Percentiles rank a stretch among this genome's conserved stretches.
Conservation (phyloP, 2,888 invertebrate species). For the Apeira syringaria region DNA sequence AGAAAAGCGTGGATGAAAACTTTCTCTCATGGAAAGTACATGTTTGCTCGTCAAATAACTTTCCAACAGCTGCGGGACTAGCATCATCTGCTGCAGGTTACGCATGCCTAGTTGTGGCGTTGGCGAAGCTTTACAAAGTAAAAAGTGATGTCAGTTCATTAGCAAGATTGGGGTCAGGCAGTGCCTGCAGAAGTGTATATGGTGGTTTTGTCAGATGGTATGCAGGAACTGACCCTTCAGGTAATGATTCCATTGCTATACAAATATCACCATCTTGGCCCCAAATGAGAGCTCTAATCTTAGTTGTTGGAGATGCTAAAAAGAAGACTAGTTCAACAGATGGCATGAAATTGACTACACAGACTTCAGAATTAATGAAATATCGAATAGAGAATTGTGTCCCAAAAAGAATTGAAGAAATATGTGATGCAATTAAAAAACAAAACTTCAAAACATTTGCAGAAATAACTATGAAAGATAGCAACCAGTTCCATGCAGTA, state of each 20-base stretch:
- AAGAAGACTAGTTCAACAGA: conserved; percentile 94
- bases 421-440: conserved; percentile 82
- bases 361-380: conserved; percentile 92
- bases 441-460: conserved; percentile 93
- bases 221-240: conserved; percentile 86
- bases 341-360: conserved; percentile 93
- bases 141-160: conserved; percentile 89
- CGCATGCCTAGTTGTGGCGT: conserved; percentile 93
- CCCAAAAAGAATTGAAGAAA: conserved; percentile 85
- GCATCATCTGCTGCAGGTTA: conserved; percentile 99
- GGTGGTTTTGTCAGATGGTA: conserved; percentile 98
- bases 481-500: conserved; percentile 98
- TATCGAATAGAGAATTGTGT: conserved; percentile 89
- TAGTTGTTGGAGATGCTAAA: conserved; percentile 92
- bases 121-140: conserved; percentile 90
- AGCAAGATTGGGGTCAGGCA: conserved; percentile 96
- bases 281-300: conserved; percentile 93
- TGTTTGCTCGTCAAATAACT: conserved; percentile 96
- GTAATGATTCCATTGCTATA: conserved; percentile 90
- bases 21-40: conserved; percentile 88
- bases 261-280: conserved; percentile 94
- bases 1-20: conserved; percentile 61
- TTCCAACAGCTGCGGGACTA: conserved; percentile 98
- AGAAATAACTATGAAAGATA: conserved; percentile 98
- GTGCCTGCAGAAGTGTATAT: conserved; percentile 96